Base-by-base conservation (phyloP, 2,113 vertebrate genomes). In the Origma solitaria region DNA sequence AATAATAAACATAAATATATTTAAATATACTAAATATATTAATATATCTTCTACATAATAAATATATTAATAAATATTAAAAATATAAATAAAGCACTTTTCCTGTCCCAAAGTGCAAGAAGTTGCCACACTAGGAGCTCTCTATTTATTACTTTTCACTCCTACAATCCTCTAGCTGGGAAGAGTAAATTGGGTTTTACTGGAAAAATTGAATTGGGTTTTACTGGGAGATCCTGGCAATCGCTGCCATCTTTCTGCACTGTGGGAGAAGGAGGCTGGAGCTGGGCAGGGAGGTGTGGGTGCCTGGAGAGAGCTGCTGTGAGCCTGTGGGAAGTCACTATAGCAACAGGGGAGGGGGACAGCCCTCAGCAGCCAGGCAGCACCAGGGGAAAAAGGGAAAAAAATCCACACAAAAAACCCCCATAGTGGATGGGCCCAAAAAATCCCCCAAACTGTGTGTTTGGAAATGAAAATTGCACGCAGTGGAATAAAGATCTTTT, bases 271-370 rank as follows among this genome's bases (percentile, higher is more conserved):
- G 93, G 89, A 87, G 60, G 58, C 44, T 87, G 10, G 18, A 93
- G 92, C 76, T 2, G 42, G 84, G 83, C 88, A 81, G 82, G 84
- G 81, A 88, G 76, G 28, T 73, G 86, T 47, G 33, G 68, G 87
- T 93, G 68, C 60, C 78, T 30, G 10, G 82, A 83, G 47, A 92
- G 57, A 62, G 7, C 61, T 86, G 86, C 84, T 93, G 66, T 69
- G 81, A 86, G 95, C 79, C 94, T 81, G 87, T 78, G 88, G 90
- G 88, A 97, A 92, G 96, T 98, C 94, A 96, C 97, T 98, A 97
- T 97, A 96, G 98, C 96, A 98, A 98, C 94, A 49, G 96, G 87
- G 72, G 73, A 87, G 86, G 96, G 97, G 96, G 95, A 94, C 71
- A 93, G 94, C 44, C 95, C 92, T 96, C 40, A 16, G 87, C 73